Conservation (phyloP, 2,888 invertebrate genomes). For the Melanophora roralis region DNA sequence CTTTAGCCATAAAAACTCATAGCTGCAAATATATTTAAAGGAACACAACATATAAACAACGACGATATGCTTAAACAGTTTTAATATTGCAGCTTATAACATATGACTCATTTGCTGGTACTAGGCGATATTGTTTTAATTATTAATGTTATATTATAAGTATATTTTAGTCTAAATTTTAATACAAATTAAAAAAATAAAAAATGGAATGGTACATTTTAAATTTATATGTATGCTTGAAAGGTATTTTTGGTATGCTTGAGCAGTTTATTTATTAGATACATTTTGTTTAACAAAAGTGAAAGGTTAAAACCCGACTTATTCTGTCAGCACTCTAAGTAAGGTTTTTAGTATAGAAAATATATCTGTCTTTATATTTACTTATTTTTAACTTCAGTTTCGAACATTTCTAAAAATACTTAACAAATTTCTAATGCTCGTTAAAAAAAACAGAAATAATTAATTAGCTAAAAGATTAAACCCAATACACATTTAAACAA, state of each 20-base stretch:
- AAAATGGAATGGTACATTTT: neutral
- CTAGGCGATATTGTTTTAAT: too few relatives aligned
- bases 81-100: too few relatives aligned
- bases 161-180: too few relatives aligned
- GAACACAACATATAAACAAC: too few relatives aligned
- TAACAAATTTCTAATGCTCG: neutral
- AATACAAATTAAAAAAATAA: constrained; percentile 27
- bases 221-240: constrained; percentile 19
- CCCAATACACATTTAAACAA: constrained; percentile 21
- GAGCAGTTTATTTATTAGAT: constrained; percentile 3
- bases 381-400: neutral
- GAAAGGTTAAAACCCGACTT: constrained; percentile 60
- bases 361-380: neutral
- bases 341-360: constrained; percentile 9
- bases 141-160: too few relatives aligned
- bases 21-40: too few relatives aligned
- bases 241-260: constrained; percentile 13
- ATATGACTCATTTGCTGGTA: too few relatives aligned
- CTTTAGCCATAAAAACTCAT: too few relatives aligned
- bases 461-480: constrained; percentile 34
- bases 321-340: neutral
- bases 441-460: constrained; percentile 21
- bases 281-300: constrained; percentile 42
- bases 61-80: too few relatives aligned
- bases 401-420: neutral